Base-by-base conservation (phyloP, 2,113 vertebrate species). In the Epinephelus cyanopodus region DNA sequence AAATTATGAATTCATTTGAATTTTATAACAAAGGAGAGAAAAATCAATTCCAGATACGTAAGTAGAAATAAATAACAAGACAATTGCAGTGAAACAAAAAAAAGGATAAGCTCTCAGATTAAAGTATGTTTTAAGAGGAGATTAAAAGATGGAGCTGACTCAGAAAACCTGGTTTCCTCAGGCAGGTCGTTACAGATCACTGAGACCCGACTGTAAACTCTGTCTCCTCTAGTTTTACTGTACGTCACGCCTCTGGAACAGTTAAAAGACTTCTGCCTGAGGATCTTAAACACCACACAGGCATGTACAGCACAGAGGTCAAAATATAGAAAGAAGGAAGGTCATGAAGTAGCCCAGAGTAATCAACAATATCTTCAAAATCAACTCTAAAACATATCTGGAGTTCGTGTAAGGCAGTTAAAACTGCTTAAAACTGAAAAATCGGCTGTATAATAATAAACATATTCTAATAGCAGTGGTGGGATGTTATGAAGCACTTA, bases 261-360 rank as follows among this genome's bases (percentile, higher is more conserved):
- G 27, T 25, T 45, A 52, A 58, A 63, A 54, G 21, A 80, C 14
- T 9, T 52, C 23, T 29, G 42, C 18, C 74, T 1, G 3, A 74
- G 33, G 42, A 54, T 50, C 10, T 71, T 5, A 62, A 68, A 13
- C 39, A n/a, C 5, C 11, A 0, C 5, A 6, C 17, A 18, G 39
- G 17, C 37, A 60, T 21, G 6, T 29, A 14, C 3, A 0, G 3
- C 1, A 11, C n/a, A 0, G 23, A 45, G 3, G 21, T 42, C 4
- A 47, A 66, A 74, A 52, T 17, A 66, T 2, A 21, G n/a, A 14
- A 29, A 54, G 0, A 48, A 2, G 7, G 0, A 8, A 5, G 29
- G 45, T 53, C 52, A 47, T 3, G 10, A 52, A 69, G 23, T 8
- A 37, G 2, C 33, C 25, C 65, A 61, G 61, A n/a, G 21, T 12